These are phyloP conservation scores for Antedon bifida DNA, from an alignment of 35 echinoderm and acorn worm genomes.

Conservation along the genomic window DNA sequence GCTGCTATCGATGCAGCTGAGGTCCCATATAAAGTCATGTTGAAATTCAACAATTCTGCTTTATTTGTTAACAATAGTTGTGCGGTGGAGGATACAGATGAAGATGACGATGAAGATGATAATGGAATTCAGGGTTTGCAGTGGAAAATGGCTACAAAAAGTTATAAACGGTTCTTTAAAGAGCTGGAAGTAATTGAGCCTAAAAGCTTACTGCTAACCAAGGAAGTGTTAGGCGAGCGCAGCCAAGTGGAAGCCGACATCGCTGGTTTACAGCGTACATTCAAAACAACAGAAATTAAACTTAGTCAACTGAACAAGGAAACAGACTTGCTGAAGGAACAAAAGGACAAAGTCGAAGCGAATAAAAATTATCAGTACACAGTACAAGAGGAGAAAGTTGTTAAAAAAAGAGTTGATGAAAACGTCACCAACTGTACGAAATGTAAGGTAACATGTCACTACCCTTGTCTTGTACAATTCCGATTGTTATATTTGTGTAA, in stretches of 20 bases:
- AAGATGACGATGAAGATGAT: slow-evolving; percentile 8
- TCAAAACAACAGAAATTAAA: no score
- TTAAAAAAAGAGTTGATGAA: not conserved
- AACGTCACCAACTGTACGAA: slow-evolving; percentile 11
- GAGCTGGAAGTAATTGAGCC: not conserved
- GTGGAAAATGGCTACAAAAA: slow-evolving; percentile 47
- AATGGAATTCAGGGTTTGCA: slow-evolving; percentile 36
- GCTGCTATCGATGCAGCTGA: slow-evolving; percentile 32
- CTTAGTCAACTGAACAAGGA: not conserved
- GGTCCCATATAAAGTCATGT: slow-evolving; percentile 28
- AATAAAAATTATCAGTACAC: no score
- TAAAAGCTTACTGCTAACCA: slow-evolving; percentile 12
- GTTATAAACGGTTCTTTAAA: slow-evolving; percentile 12
- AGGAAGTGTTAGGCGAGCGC: slow-evolving; percentile 4
- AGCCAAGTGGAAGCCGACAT: no score
- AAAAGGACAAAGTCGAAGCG: not conserved
- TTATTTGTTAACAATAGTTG: slow-evolving; percentile 28
- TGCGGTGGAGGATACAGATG: not conserved
- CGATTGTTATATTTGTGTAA: not conserved
- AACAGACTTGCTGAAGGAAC: slow-evolving; percentile 6
- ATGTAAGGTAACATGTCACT: no score
- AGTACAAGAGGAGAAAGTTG: not conserved
- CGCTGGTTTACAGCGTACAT: not conserved
- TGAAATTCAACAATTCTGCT: slow-evolving; percentile 78
- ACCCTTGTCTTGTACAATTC: not conserved